A percentile compares a stretch with the other conserved stretches of the same genome.
These are phyloP conservation scores for Cavia porcellus DNA, from an alignment of 2,113 vertebrate species.

Conservation along the genomic window DNA sequence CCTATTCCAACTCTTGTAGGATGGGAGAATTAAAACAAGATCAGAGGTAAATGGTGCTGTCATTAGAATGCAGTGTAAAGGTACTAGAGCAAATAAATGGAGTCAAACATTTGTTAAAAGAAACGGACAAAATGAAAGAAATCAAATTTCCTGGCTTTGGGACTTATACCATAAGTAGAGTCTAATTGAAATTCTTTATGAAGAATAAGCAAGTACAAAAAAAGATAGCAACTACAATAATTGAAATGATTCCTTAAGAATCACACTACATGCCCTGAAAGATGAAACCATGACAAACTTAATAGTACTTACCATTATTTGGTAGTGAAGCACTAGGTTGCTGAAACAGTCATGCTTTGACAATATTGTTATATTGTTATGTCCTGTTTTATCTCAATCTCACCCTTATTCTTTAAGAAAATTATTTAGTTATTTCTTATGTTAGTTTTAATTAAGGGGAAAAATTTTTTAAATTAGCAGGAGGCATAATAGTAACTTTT, in stretches of 20 bases:
- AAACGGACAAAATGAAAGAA: background rate
- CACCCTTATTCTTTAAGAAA: too few relatives aligned
- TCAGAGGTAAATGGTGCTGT: background rate
- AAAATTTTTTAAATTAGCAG: too few relatives aligned
- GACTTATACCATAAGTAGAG: background rate
- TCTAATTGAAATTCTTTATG: conserved; percentile 17
- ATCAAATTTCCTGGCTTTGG: background rate
- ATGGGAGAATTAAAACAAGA: background rate
- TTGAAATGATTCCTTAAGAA: conserved; percentile 14
- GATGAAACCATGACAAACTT: background rate
- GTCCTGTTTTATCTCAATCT: too few relatives aligned
- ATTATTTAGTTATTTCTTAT: too few relatives aligned
- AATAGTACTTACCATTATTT: too few relatives aligned
- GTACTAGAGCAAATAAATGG: background rate
- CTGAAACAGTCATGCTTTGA: too few relatives aligned
- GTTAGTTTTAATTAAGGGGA: too few relatives aligned
- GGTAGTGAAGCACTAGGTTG: too few relatives aligned
- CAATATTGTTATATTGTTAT: too few relatives aligned
- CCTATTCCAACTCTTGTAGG: background rate
- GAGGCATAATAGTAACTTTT: too few relatives aligned
- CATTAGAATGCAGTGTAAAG: background rate
- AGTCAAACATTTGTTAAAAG: conserved; percentile 3
- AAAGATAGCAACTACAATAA: background rate
- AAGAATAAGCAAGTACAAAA: conserved; percentile 13
- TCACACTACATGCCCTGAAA: background rate